Conservation (phyloP, 2,797 vertebrate species). For the Pampus argenteus region DNA sequence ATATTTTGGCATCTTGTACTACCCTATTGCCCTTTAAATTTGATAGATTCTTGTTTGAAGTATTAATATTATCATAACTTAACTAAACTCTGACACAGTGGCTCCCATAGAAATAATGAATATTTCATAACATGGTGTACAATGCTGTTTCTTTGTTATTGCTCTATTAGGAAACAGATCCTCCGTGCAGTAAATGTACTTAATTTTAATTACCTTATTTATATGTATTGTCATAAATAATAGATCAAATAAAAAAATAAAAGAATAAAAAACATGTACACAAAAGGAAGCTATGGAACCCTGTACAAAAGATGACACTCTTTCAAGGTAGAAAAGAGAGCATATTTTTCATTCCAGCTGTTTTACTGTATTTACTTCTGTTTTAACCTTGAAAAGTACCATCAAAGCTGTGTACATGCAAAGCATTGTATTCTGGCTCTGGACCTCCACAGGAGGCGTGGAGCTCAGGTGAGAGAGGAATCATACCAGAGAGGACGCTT, state of each 20-base stretch:
- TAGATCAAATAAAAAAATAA: too few species aligned
- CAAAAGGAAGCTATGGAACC: neutral
- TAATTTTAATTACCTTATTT: conserved; percentile 10
- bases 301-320: neutral
- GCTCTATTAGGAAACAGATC: conserved; percentile 2
- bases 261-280: too few species aligned
- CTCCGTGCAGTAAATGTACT: neutral
- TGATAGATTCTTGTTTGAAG: neutral
- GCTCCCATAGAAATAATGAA: neutral
- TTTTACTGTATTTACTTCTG: conserved; percentile 27
- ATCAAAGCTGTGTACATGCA: conserved; percentile 26
- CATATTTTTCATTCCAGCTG: conserved; percentile 9
- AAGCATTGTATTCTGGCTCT: conserved; percentile 26
- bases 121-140: neutral
- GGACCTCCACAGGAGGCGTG: conserved; percentile 29
- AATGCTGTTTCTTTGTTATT: neutral
- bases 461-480: conserved; percentile 41
- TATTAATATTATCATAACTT: neutral
- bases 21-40: neutral
- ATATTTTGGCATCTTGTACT: neutral
- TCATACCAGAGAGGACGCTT: conserved; percentile 40
- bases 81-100: neutral
- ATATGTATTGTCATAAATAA: neutral
- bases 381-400: conserved; percentile 41
- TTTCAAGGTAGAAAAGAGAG: conserved; percentile 13